Conservation (phyloP, 1,140 invertebrate species). For the Bathynomus jamesi region DNA sequence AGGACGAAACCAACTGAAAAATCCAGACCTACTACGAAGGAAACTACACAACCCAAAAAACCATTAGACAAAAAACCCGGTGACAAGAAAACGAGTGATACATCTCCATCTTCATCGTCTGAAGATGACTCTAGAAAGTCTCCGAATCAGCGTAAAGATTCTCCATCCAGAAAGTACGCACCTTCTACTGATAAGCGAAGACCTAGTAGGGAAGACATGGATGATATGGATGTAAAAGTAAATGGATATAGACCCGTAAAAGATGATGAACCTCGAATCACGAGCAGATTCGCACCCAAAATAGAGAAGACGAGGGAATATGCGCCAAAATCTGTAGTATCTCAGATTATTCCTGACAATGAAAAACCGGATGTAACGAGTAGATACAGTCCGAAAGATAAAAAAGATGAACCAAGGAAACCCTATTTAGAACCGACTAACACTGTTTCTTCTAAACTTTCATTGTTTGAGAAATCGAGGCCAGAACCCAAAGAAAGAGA, state of each 20-base stretch:
- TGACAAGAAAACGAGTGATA: background rate
- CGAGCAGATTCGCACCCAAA: slow-evolving; percentile 6
- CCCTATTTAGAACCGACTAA: slow-evolving; percentile 23
- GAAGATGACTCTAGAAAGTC: background rate
- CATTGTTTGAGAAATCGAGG: slow-evolving; percentile 22
- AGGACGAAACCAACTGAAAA: no score
- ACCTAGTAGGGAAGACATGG: background rate
- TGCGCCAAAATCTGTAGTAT: slow-evolving; percentile 15
- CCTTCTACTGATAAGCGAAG: background rate
- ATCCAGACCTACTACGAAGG: background rate
- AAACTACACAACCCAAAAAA: background rate
- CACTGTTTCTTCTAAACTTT: slow-evolving; percentile 18
- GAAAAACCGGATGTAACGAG: background rate
- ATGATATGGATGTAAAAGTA: no score
- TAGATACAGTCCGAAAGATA: no score
- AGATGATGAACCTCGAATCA: slow-evolving; percentile 1
- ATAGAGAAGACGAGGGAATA: slow-evolving; percentile 12
- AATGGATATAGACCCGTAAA: no score
- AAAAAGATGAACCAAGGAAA: slow-evolving; percentile 4
- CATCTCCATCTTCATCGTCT: background rate
- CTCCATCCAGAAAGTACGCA: background rate
- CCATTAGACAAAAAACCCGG: background rate
- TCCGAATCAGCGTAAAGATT: background rate
- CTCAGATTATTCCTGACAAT: background rate
- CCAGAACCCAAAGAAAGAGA: background rate